Evolutionary conservation across 2,113 vertebrate species (phyloP).

Genomic region (Chaetura pelagica): DNA sequence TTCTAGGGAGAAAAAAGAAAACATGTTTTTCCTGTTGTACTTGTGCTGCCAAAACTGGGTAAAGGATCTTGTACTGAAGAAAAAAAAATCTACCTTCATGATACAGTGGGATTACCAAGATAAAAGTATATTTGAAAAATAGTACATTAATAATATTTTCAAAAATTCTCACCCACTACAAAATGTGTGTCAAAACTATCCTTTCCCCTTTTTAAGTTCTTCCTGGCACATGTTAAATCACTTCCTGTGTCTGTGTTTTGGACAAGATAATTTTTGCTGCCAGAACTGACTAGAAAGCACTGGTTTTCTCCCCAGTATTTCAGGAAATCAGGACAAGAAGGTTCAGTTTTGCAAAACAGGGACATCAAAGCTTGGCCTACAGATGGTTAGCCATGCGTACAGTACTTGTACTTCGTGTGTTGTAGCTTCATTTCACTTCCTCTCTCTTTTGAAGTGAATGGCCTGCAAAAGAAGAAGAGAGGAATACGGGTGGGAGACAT

Average conservation of each 20-base stretch:
- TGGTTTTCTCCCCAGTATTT: neutral
- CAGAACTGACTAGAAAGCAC: constrained; percentile 1
- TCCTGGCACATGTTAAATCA: constrained; percentile 3
- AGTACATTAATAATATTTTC: neutral
- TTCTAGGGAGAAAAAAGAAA: neutral
- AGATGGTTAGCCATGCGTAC: neutral
- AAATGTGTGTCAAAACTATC: neutral
- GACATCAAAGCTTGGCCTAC: constrained; percentile 23
- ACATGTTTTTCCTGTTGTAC: neutral
- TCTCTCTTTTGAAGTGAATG: neutral
- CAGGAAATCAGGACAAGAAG: neutral
- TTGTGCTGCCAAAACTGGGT: neutral
- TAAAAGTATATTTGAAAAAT: neutral
- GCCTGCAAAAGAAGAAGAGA: neutral
- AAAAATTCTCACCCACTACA: neutral
- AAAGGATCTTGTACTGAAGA: fast-evolving
- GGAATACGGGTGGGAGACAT: neutral
- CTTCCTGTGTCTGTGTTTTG: neutral
- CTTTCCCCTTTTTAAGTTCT: neutral
- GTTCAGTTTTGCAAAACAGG: neutral
- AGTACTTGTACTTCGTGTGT: neutral
- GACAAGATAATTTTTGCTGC: neutral
- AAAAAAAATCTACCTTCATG: neutral
- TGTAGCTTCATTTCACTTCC: neutral
- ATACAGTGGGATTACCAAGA: neutral